Percentiles rank a stretch among this genome's conserved stretches.
phyloP scores from a whole-genome alignment of 2,797 vertebrate genomes.

The Rhinophrynus dorsalis region DNA sequence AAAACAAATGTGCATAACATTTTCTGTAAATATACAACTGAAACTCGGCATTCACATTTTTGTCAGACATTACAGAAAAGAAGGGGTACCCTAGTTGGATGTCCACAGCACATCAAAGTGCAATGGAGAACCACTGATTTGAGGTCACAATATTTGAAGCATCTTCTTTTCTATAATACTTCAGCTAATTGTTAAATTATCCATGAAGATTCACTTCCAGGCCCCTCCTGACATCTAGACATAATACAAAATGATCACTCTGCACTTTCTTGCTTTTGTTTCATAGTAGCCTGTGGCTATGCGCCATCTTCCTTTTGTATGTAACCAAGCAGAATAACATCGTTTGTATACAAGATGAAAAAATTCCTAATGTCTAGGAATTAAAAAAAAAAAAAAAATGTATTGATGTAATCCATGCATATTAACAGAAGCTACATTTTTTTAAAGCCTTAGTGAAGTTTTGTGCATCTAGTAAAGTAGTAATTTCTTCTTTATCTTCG shows the following conservation, averaged over 20 bases:
- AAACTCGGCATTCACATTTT: no score
- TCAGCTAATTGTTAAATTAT: slow-evolving; percentile 8
- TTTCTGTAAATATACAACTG: no score
- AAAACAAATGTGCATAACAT: no score
- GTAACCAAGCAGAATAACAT: slow-evolving; percentile 47
- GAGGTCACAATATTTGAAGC: neutral
- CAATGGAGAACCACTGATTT: no score
- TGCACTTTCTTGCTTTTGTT: slow-evolving; percentile 67
- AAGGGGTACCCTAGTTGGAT: no score
- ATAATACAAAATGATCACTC: slow-evolving; percentile 71
- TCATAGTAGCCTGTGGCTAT: slow-evolving; percentile 68
- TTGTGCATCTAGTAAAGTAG: slow-evolving; percentile 16
- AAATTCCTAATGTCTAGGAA: slow-evolving; percentile 27
- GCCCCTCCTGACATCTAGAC: slow-evolving; percentile 65
- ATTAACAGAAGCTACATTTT: slow-evolving; percentile 42
- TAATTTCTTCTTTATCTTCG: slow-evolving; percentile 38
- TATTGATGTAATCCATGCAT: slow-evolving; percentile 35
- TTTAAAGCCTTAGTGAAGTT: slow-evolving; percentile 34
- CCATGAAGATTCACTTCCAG: slow-evolving; percentile 1
- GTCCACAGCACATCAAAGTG: no score
- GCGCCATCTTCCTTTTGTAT: slow-evolving; percentile 63
- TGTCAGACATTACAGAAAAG: no score
- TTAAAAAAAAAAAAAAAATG: slow-evolving; percentile 29
- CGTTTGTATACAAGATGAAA: slow-evolving; percentile 51
- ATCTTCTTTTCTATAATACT: neutral